Conservation (phyloP, 2,797 vertebrate genomes). For the Dallia pectoralis region DNA sequence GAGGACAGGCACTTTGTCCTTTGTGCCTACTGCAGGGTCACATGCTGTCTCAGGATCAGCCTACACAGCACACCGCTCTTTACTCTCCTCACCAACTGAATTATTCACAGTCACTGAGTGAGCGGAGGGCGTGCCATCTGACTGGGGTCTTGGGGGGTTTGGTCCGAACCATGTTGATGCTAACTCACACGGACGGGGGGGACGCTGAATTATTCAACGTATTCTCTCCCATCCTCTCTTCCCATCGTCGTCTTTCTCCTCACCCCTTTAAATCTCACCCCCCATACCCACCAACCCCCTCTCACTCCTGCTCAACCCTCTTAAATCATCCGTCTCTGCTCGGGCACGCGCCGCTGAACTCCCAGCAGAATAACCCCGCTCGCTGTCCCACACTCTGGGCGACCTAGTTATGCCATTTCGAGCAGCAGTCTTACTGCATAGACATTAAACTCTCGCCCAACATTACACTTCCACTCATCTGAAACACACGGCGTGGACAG, state of each 20-base stretch:
- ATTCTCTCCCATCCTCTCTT: constrained; percentile 42
- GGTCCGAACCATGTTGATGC: constrained; percentile 65
- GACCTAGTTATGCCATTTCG: neutral
- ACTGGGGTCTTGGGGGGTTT: constrained; percentile 51
- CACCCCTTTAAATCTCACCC: constrained; percentile 61
- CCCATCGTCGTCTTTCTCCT: constrained; percentile 19
- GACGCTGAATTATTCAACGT: constrained; percentile 76
- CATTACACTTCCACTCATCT: neutral
- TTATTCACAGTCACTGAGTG: constrained; percentile 70
- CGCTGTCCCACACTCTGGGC: neutral
- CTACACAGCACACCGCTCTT: constrained; percentile 39
- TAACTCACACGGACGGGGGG: constrained; percentile 73
- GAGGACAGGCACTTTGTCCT: constrained; percentile 53
- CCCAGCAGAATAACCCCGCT: neutral
- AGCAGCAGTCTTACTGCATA: neutral
- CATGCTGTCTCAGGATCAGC: constrained; percentile 68
- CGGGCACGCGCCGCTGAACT: constrained; percentile 28
- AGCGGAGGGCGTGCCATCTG: constrained; percentile 7
- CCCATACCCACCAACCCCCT: constrained; percentile 47
- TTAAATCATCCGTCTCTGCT: constrained; percentile 49
- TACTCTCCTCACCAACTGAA: constrained; percentile 57
- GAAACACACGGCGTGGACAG: constrained; percentile 21
- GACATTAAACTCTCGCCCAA: neutral
- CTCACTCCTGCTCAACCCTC: constrained; percentile 42
- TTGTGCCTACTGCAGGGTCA: constrained; percentile 64